Evolutionary conservation across 2,888 invertebrate genomes (phyloP).

Genomic region (Omphaloscelis lunosa): DNA sequence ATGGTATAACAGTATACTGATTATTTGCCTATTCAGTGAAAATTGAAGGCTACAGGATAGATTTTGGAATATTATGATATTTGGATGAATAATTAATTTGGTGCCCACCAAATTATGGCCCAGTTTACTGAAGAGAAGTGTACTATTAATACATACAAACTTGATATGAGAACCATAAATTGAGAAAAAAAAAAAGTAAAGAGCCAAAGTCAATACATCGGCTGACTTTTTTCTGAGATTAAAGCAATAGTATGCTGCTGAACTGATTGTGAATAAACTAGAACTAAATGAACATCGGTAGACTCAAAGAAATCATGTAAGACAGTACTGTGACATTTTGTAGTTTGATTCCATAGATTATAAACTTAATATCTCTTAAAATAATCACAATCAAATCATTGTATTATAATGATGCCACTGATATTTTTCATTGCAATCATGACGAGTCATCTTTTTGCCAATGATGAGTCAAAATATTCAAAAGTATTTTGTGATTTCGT

Average conservation of each 20-base stretch:
- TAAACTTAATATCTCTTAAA: not conserved
- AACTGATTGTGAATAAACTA: not conserved
- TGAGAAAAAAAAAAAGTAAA: too few species aligned
- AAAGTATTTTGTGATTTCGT: not conserved
- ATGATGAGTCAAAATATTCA: not conserved
- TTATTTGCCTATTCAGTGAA: not conserved
- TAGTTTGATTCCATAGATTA: not conserved
- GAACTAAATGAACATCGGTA: not conserved
- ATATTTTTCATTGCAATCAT: not conserved
- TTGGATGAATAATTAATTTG: not conserved
- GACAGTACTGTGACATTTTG: not conserved
- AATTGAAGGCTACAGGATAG: not conserved
- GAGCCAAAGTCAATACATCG: not conserved
- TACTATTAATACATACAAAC: not conserved
- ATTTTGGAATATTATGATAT: constrained; percentile 1
- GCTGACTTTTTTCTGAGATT: too few species aligned
- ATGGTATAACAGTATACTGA: not conserved
- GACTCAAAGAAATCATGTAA: not conserved
- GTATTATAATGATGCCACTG: not conserved
- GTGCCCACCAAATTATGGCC: not conserved
- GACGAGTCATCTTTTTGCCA: not conserved
- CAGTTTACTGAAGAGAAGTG: too few species aligned
- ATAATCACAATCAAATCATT: not conserved
- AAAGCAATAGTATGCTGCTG: too few species aligned
- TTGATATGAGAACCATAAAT: not conserved